A percentile compares a stretch with the other conserved stretches of the same genome.
Conservation (phyloP, 2,888 invertebrate species). For the Limenitis camilla region DNA sequence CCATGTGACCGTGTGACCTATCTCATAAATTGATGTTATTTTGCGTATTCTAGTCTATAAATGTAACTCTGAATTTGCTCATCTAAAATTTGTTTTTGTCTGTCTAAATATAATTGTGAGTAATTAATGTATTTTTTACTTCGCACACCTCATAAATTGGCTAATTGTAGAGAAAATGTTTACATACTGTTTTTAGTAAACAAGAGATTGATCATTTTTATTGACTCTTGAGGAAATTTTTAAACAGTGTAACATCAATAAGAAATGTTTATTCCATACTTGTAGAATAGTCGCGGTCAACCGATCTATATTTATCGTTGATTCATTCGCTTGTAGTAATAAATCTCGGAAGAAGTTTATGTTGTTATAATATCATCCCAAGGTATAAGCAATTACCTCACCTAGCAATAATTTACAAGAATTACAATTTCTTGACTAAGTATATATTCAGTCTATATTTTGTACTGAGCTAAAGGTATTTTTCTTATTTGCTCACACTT, state of each 20-base stretch:
- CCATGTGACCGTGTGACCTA: constrained; percentile 4
- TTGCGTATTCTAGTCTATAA: not conserved
- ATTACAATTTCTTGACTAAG: too few species aligned
- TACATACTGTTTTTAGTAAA: too few species aligned
- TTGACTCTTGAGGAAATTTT: not conserved
- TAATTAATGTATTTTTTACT: too few species aligned
- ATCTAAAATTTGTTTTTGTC: too few species aligned
- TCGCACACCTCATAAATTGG: too few species aligned
- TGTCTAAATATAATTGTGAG: too few species aligned
- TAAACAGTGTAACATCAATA: not conserved
- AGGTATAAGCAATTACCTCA: constrained; percentile 2
- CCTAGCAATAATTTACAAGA: constrained; percentile 1
- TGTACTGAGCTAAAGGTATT: too few species aligned
- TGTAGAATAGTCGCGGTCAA: constrained; percentile 13
- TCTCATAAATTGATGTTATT: not conserved
- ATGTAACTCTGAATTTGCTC: not conserved
- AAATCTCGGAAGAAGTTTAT: constrained; percentile 14
- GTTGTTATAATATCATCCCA: constrained; percentile 4
- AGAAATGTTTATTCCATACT: constrained; percentile 13
- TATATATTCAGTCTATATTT: too few species aligned
- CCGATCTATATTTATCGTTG: constrained; percentile 21
- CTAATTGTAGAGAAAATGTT: too few species aligned
- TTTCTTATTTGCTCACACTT: too few species aligned
- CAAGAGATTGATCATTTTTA: too few species aligned
- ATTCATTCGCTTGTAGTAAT: constrained; percentile 18